Base-by-base conservation (phyloP, 2,888 invertebrate species). In the Herminia tarsipennalis region DNA sequence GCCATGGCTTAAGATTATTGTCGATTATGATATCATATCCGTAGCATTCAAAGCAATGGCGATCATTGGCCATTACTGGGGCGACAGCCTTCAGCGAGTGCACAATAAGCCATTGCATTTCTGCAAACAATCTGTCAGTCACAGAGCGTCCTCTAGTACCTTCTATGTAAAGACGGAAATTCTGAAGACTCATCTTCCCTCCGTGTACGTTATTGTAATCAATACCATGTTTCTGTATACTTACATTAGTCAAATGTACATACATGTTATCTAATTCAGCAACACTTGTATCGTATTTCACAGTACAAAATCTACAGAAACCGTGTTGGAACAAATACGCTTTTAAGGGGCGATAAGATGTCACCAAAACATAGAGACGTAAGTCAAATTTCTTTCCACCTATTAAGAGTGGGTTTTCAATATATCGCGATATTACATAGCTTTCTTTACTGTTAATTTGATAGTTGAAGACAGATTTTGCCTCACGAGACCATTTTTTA, bases 11-110 rank as follows among this genome's bases (percentile, higher is more conserved):
- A 16, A 99, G 86, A 67, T 94, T 94, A 73, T 97, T 96, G 80
- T 99, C 98, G 62, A 99, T 98, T 60, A 99, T 98, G 32, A 98
- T 98, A 76, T 98, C 98, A 76, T 98, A 98, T 35, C 99, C 98
- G 71, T 98, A 99, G 73, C 98, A 98, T 84, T 98, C 98, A 73
- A 97, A 98, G 76, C 97, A 98, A 79, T 98, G 97, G 22, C 97
- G 92, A 86, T 99, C 98, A 67, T 97, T 98, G 0, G 98, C 96
- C 94, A 99, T 98, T 3, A 98, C 96, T 0, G 98, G 97, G 0
- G 98, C 95, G 1, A 98, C 98, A 2, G 98, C 97, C 87, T 98
- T 97, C 53, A 99, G 83, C 0, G 98, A 98, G 84, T 98, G 98
- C 1, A 98, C 96, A 57, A 98, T 98, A 42, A 97, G 93, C 96